Percentiles rank a stretch among this genome's conserved stretches.
Evolutionary conservation across 1,140 invertebrate genomes (phyloP).

Genomic region (Trachelipus rathkii): DNA sequence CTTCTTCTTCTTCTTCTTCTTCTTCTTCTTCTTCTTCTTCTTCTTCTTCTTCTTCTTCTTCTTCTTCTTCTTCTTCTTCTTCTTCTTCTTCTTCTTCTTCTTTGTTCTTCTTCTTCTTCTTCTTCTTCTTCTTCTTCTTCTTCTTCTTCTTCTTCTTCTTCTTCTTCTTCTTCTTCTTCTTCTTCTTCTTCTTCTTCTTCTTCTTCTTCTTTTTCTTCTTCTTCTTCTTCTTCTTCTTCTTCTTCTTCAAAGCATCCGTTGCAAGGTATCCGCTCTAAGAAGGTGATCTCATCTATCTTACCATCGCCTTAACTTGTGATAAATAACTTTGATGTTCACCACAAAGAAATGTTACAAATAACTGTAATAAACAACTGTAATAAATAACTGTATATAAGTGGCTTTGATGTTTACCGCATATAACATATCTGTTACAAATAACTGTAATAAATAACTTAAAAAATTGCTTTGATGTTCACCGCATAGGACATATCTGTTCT

Average conservation of each 20-base stretch:
- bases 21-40: conserved; percentile 9
- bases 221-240: conserved; percentile 9
- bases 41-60: conserved; percentile 10
- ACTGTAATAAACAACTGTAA: too few species aligned
- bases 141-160: conserved; percentile 9
- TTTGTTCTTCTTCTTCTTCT: conserved; percentile 9
- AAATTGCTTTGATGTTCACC: too few species aligned
- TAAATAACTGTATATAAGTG: too few species aligned
- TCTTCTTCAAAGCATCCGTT: conserved; percentile 4
- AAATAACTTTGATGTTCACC: too few species aligned
- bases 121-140: conserved; percentile 9
- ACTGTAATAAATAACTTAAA: too few species aligned
- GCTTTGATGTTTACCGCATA: too few species aligned
- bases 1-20: conserved; percentile 9
- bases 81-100: conserved; percentile 9
- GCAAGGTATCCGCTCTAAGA: too few species aligned
- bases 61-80: conserved; percentile 9
- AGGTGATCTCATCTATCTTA: too few species aligned
- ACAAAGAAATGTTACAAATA: too few species aligned
- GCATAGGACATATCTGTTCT: too few species aligned
- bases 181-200: conserved; percentile 9
- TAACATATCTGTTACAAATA: too few species aligned
- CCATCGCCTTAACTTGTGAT: too few species aligned
- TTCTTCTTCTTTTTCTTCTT: conserved; percentile 9
- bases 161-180: conserved; percentile 9